These are phyloP conservation scores for Tichodroma muraria DNA, from an alignment of 2,113 vertebrate species.

Conservation along the genomic window DNA sequence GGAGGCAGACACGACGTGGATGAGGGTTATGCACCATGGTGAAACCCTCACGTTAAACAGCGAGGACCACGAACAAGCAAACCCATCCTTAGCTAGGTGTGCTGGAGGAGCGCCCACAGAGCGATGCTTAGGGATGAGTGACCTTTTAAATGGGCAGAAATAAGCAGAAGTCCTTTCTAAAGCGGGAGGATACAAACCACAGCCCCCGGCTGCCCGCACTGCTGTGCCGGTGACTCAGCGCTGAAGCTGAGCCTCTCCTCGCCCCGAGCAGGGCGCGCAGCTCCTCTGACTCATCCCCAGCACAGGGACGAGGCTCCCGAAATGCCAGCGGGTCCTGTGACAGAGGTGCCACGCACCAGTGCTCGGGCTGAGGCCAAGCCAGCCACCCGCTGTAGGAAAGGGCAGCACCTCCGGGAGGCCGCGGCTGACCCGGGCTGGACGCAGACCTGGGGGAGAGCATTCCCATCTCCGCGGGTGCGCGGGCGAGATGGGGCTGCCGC, in stretches of 20 bases:
- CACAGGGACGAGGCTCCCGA: neutral
- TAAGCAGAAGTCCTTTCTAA: neutral
- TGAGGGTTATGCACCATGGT: fast-evolving
- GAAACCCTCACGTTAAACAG: neutral
- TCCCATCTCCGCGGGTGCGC: neutral
- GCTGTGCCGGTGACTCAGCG: slow-evolving; percentile 23
- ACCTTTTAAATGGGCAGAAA: neutral
- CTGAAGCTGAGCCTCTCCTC: neutral
- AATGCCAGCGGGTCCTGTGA: neutral
- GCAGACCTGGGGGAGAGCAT: neutral
- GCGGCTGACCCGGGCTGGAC: neutral
- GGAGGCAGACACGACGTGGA: neutral
- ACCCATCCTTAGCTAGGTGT: neutral
- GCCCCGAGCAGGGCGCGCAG: neutral
- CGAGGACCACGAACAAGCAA: fast-evolving
- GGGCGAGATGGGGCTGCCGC: neutral
- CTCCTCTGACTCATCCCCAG: slow-evolving; percentile 14
- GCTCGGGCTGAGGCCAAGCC: neutral
- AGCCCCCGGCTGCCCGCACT: neutral
- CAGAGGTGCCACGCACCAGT: neutral
- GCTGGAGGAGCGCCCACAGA: neutral
- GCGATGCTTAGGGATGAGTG: neutral
- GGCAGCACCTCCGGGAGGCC: neutral
- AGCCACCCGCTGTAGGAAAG: neutral
- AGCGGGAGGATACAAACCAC: neutral